These are phyloP conservation scores for Drymonia ruficornis DNA, from an alignment of 2,888 invertebrate species.

Conservation along the genomic window DNA sequence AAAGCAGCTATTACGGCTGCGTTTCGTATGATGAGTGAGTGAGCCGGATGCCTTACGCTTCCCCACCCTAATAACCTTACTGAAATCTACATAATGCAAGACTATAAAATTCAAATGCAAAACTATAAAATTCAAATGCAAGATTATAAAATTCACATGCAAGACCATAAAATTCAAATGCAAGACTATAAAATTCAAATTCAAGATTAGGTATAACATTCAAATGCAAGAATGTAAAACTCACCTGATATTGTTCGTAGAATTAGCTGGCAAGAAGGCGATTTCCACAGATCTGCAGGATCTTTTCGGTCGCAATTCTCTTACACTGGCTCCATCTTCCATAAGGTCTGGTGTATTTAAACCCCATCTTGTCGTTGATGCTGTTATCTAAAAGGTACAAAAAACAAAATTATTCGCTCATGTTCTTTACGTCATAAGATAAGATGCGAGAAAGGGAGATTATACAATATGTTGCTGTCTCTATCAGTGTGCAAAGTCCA, in stretches of 20 bases:
- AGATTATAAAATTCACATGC: not conserved
- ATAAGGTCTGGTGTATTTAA: conserved; percentile 63
- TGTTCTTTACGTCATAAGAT: too few relatives aligned
- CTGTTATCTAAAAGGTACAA: conserved; percentile 55
- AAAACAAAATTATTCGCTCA: not conserved
- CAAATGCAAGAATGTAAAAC: not conserved
- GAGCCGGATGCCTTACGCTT: too few relatives aligned
- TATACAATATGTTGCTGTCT: too few relatives aligned
- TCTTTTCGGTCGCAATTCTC: conserved; percentile 67
- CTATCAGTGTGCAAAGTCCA: too few relatives aligned
- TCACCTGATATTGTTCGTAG: conserved; percentile 73
- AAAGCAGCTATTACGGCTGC: too few relatives aligned
- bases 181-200: not conserved
- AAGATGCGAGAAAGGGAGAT: too few relatives aligned
- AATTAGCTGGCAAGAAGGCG: conserved; percentile 73
- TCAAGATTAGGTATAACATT: not conserved
- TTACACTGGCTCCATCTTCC: conserved; percentile 62
- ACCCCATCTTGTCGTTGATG: conserved; percentile 72
- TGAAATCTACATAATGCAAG: too few relatives aligned
- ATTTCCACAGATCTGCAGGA: conserved; percentile 71
- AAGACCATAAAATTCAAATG: too few relatives aligned
- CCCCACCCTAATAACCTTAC: too few relatives aligned
- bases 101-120: too few relatives aligned
- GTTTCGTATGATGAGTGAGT: too few relatives aligned
- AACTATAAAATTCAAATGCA: not conserved